Evolutionary conservation across 2,113 vertebrate species (phyloP).

Genomic region (Gadus macrocephalus): DNA sequence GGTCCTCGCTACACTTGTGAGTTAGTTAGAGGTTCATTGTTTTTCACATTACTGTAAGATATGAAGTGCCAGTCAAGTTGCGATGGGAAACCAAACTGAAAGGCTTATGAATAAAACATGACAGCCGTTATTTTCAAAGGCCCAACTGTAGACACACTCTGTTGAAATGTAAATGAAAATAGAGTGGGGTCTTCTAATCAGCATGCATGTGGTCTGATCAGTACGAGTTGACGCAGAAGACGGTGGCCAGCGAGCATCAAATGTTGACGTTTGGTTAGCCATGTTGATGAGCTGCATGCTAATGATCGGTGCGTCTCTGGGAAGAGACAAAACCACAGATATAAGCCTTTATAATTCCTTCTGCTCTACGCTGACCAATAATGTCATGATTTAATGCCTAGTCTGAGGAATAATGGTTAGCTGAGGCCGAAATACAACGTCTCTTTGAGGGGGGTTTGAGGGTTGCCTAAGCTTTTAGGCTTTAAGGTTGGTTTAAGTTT

Average conservation of each 20-base stretch:
- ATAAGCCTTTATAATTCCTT: slow-evolving; percentile 45
- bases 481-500: no score
- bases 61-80: slow-evolving; percentile 22
- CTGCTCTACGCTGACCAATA: slow-evolving; percentile 39
- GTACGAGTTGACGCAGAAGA: slow-evolving; percentile 32
- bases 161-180: slow-evolving; percentile 35
- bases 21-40: no score
- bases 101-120: slow-evolving; percentile 54
- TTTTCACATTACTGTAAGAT: slow-evolving; percentile 12
- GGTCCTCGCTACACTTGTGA: no score
- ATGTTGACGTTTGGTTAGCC: slow-evolving; percentile 22
- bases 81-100: slow-evolving; percentile 27
- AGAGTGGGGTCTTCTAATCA: slow-evolving; percentile 40
- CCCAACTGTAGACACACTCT: slow-evolving; percentile 24
- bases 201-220: slow-evolving; percentile 36
- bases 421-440: no score
- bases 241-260: slow-evolving; percentile 25
- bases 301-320: slow-evolving; percentile 26
- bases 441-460: no score
- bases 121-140: slow-evolving; percentile 33
- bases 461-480: no score
- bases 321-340: slow-evolving; percentile 23
- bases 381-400: slow-evolving; percentile 42
- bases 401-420: neutral
- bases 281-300: neutral